Conservation (phyloP, 2,888 invertebrate species). For the Salticus scenicus region DNA sequence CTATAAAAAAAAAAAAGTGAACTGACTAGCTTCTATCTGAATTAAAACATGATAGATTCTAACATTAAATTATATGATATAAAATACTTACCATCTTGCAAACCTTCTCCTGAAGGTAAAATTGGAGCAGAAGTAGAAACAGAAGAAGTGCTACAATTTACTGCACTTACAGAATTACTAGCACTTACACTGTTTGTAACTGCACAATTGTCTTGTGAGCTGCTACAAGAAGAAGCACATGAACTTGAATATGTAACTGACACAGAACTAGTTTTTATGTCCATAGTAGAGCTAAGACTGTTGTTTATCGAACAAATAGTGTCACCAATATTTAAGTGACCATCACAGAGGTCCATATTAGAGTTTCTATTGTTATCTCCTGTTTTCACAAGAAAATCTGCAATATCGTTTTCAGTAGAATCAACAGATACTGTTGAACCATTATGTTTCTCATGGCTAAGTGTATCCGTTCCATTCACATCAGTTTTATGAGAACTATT, state of each 20-base stretch:
- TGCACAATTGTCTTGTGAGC: conserved; percentile 32
- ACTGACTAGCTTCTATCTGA: too few relatives aligned
- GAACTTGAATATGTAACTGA: conserved; percentile 55
- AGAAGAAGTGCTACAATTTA: conserved; percentile 45
- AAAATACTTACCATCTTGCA: conserved; percentile 61
- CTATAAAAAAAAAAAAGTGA: too few relatives aligned
- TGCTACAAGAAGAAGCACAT: conserved; percentile 49
- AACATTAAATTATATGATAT: too few relatives aligned
- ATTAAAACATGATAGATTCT: too few relatives aligned
- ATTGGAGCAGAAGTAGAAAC: conserved; percentile 31
- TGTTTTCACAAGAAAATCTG: conserved; percentile 55
- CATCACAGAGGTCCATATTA: conserved; percentile 66
- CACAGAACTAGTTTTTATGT: conserved; percentile 56
- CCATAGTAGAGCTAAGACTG: conserved; percentile 54
- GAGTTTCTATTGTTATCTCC: conserved; percentile 42
- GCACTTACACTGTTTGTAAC: conserved; percentile 27
- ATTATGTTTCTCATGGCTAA: conserved; percentile 61
- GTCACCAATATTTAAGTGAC: conserved; percentile 62
- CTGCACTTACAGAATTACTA: conserved; percentile 36
- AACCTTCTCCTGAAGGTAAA: conserved; percentile 46
- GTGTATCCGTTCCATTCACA: conserved; percentile 58
- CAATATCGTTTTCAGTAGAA: conserved; percentile 42
- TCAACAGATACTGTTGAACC: conserved; percentile 26
- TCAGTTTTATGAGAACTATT: conserved; percentile 47
- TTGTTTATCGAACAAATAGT: conserved; percentile 46